These are phyloP conservation scores for Dipodomys stephensi DNA, from an alignment of 2,113 vertebrate species.

Conservation along the genomic window DNA sequence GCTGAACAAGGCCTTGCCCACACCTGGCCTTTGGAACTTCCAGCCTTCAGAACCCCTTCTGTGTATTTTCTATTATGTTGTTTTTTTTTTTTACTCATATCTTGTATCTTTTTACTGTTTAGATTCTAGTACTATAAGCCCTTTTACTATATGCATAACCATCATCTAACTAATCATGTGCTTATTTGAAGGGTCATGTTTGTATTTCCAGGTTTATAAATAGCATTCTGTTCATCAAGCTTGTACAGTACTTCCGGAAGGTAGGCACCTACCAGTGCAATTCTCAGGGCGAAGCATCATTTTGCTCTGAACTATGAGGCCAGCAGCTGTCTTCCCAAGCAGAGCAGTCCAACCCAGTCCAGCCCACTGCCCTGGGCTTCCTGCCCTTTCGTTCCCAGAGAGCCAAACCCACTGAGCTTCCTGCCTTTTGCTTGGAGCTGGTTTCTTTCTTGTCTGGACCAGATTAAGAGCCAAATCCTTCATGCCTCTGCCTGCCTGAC, in stretches of 20 bases:
- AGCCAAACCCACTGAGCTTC: neutral
- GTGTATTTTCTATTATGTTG: neutral
- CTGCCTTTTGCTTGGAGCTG: conserved; percentile 23
- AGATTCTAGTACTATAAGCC: neutral
- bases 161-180: conserved; percentile 21
- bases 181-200: neutral
- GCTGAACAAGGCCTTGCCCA: neutral
- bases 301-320: fast-evolving
- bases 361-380: neutral
- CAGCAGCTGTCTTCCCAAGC: neutral
- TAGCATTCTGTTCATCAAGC: neutral
- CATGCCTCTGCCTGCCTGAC: conserved; percentile 72
- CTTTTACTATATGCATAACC: conserved; percentile 20
- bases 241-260: neutral
- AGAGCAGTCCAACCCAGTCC: too few relatives aligned
- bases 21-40: neutral
- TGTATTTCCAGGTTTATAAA: neutral
- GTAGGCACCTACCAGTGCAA: neutral
- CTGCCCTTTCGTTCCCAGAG: neutral
- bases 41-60: neutral
- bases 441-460: conserved; percentile 57
- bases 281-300: neutral
- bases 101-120: conserved; percentile 25
- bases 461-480: conserved; percentile 40
- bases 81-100: conserved; percentile 22